Evolutionary conservation across 2,113 vertebrate genomes (phyloP), one percentile per base, ranked within the genome.

Genomic region (Burhinus bistriatus): DNA sequence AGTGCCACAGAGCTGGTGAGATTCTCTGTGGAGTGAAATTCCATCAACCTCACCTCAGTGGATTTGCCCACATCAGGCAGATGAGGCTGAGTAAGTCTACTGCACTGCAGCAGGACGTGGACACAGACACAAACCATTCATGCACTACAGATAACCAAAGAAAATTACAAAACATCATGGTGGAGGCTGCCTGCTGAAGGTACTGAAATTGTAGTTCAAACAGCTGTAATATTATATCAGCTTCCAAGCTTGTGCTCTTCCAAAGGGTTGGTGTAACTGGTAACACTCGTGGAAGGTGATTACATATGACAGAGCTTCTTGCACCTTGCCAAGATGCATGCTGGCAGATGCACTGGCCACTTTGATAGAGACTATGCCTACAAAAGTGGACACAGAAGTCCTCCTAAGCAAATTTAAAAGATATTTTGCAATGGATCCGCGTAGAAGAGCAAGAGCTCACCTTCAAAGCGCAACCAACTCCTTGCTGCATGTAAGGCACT

Each of bases 51-150:
- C 44, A 30, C 23, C 40, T 52, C 32, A 40, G 30, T 7, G 32
- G 34, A 54, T 34, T 9, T 66, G 57, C 51, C 29, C 49, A 29
- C 8, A 14, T n/a, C 19, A 45, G 18, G 57, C 27, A 82, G 64
- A 44, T 15, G 44, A 44, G 40, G 40, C 40, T 40, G 40, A 40
- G n/a, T n/a, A 3, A 3, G 36, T 17, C 34, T 40, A 5, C 36
- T 25, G 49, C 10, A 18, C 34, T 29, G 52, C 2, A 1, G 49
- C 36, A 59, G 62, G 51, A 57, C 1, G 1, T 7, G 14, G 44
- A 38, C 77, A 71, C 2, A n/a, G 36, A 59, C 59, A 72, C 23
- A 61, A 44, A 59, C 54, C 45, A 44, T 29, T 44, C 29, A 7
- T 5, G 34, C 21, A 7, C 42, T 57, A 19, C 1, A 15, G 44